phyloP scores from a whole-genome alignment of 2,113 vertebrate species.

The Natator depressus region DNA sequence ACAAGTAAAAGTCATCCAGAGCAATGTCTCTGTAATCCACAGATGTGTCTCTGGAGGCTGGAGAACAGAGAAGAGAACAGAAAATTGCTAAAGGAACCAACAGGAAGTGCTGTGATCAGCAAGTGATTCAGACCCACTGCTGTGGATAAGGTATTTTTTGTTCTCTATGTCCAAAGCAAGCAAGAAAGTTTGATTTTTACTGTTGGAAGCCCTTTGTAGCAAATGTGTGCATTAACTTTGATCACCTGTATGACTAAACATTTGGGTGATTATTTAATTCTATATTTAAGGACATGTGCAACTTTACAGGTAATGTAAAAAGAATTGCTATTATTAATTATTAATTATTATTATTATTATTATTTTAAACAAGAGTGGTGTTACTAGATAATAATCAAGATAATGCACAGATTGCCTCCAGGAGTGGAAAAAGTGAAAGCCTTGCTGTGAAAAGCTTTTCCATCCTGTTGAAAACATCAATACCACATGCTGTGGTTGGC shows the following conservation, averaged over 20 bases:
- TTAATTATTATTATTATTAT: background rate
- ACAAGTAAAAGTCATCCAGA: conserved; percentile 42
- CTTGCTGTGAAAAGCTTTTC: conserved; percentile 62
- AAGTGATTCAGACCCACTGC: background rate
- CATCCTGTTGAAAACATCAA: conserved; percentile 70
- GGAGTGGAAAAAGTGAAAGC: conserved; percentile 47
- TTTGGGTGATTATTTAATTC: background rate
- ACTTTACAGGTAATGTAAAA: background rate
- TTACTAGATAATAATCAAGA: conserved; percentile 16
- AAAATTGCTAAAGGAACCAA: conserved; percentile 15
- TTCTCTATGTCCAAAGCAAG: background rate
- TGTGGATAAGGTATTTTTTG: background rate
- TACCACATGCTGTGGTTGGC: conserved; percentile 43
- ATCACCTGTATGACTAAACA: background rate
- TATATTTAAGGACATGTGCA: background rate
- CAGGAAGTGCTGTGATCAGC: conserved; percentile 13
- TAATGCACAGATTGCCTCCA: conserved; percentile 36
- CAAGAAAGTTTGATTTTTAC: background rate
- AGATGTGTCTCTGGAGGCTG: conserved; percentile 16
- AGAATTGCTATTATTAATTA: background rate
- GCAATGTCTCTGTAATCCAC: conserved; percentile 24
- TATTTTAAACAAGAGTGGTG: background rate
- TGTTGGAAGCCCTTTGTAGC: background rate
- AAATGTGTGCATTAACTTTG: background rate
- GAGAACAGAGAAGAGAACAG: background rate